Evolutionary conservation across 92 coral and sea anemone genomes (phyloP).

Genomic region (Palythoa grandiflora): DNA sequence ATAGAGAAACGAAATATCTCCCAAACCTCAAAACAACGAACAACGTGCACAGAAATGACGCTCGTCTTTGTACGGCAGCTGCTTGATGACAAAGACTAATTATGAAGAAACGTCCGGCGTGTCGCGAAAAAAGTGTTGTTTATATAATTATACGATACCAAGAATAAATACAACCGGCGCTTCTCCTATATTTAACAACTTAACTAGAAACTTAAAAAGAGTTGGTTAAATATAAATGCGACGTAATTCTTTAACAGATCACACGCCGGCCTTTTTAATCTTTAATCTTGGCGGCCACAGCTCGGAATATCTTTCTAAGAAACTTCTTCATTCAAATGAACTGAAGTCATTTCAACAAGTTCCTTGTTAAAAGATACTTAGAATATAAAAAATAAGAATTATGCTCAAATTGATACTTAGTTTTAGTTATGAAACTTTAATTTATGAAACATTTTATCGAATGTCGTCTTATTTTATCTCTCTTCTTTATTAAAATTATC

Average conservation of each 20-base stretch:
- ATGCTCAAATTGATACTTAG: not conserved
- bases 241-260: not conserved
- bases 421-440: not conserved
- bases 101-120: not conserved
- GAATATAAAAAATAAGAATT: not conserved
- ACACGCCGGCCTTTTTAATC: not conserved
- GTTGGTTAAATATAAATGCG: not conserved
- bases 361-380: not conserved
- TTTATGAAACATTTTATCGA: conserved; percentile 1
- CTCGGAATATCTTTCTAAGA: not conserved
- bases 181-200: not conserved
- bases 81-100: not conserved
- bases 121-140: not conserved
- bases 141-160: not conserved
- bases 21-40: not conserved
- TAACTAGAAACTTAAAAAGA: not conserved
- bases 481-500: conserved; percentile 42
- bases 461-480: conserved; percentile 8
- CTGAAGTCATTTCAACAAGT: not conserved
- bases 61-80: not conserved
- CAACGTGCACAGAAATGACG: not conserved
- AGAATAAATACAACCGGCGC: not conserved
- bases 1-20: not conserved
- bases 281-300: not conserved
- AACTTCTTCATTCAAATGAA: not conserved